These are phyloP conservation scores for Cheumatopsyche charites DNA, from an alignment of 1,140 invertebrate species.

Conservation along the genomic window DNA sequence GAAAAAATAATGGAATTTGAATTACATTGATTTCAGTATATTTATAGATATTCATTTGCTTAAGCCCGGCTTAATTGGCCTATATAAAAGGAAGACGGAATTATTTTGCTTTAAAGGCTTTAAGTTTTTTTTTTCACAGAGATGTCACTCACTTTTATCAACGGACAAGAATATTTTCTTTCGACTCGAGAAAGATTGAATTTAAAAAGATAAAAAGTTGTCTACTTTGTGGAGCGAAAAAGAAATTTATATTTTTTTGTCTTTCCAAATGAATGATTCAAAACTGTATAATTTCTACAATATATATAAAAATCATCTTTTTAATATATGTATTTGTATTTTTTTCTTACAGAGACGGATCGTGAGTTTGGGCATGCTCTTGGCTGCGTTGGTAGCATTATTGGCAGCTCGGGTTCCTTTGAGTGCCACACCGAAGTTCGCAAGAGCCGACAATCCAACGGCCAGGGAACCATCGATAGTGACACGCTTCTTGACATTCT, in stretches of 20 bases:
- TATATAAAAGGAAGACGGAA: no score
- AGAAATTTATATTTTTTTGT: no score
- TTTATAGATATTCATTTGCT: no score
- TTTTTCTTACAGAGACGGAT: conserved; percentile 68
- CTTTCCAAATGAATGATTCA: no score
- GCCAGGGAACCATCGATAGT: conserved; percentile 74
- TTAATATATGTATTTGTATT: neutral
- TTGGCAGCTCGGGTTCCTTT: conserved; percentile 69
- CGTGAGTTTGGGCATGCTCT: conserved; percentile 68
- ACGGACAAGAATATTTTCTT: no score
- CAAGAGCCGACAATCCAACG: conserved; percentile 89
- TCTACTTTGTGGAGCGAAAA: no score
- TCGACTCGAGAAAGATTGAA: neutral
- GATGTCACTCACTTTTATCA: neutral
- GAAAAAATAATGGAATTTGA: no score
- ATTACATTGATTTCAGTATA: no score
- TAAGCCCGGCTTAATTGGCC: no score
- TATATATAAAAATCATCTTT: no score
- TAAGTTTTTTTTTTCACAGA: neutral
- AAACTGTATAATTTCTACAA: no score
- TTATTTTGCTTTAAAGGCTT: no score
- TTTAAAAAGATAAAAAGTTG: neutral
- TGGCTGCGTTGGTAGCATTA: conserved; percentile 62
- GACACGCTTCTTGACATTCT: conserved; percentile 81
- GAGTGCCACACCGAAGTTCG: conserved; percentile 77